Percentiles rank a stretch among this genome's conserved stretches.
phyloP scores from a whole-genome alignment of 1,140 invertebrate species.

The Microvelia longipes region DNA sequence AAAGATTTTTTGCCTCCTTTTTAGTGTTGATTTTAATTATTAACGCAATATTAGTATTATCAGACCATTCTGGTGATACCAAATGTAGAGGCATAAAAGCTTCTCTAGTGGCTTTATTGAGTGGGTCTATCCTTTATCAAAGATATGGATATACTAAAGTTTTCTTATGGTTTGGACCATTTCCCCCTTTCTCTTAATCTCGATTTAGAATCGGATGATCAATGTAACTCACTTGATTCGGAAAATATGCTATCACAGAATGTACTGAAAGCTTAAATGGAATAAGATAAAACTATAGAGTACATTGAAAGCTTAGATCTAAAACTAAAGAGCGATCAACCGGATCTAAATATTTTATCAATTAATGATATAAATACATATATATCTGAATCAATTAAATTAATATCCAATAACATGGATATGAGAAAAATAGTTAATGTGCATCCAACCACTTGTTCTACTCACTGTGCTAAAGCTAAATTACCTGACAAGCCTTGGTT shows the following conservation, averaged over 20 bases:
- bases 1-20: no score
- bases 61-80: no score
- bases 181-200: neutral
- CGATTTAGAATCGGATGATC: neutral
- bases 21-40: no score
- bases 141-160: neutral
- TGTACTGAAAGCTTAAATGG: neutral
- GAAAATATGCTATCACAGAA: no score
- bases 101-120: neutral
- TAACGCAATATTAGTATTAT: no score
- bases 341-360: neutral
- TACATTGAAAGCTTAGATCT: neutral
- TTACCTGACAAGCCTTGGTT: neutral
- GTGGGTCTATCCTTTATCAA: neutral
- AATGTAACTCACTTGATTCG: no score
- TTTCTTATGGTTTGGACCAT: neutral
- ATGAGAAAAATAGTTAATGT: neutral
- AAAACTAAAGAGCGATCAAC: neutral
- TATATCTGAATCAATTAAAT: neutral
- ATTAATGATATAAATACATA: neutral
- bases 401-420: neutral
- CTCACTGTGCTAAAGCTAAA: neutral
- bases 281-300: neutral
- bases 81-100: no score
- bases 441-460: neutral